A percentile compares a stretch with the other conserved stretches of the same genome.
Evolutionary conservation across 2,113 vertebrate species (phyloP).

Genomic region (Lampris megalopsis): DNA sequence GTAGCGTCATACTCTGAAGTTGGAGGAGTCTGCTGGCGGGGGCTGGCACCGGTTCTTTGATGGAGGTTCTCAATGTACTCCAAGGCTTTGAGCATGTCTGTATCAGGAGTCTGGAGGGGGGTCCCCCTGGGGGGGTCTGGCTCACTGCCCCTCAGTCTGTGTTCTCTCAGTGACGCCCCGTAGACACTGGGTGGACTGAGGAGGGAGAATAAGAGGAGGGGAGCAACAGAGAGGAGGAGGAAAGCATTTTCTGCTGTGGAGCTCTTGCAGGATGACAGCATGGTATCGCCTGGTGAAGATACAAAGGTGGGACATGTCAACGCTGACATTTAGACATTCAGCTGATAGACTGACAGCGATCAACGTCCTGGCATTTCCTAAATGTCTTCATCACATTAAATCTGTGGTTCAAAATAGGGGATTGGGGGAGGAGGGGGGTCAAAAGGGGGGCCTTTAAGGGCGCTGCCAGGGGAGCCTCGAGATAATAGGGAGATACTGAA

Average conservation of each 20-base stretch:
- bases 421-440: no score
- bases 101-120: conserved; percentile 81
- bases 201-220: conserved; percentile 79
- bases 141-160: conserved; percentile 86
- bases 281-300: conserved; percentile 83
- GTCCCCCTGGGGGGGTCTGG: conserved; percentile 75
- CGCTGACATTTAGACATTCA: conserved; percentile 50
- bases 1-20: conserved; percentile 70
- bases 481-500: not conserved
- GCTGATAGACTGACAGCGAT: conserved; percentile 31
- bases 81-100: conserved; percentile 94
- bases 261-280: conserved; percentile 79
- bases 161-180: conserved; percentile 87
- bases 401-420: conserved; percentile 5
- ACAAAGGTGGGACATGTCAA: conserved; percentile 58
- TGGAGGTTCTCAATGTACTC: conserved; percentile 93
- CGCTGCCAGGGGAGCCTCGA: no score
- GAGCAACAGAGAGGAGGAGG: conserved; percentile 76
- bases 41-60: conserved; percentile 80
- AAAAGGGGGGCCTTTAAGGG: no score
- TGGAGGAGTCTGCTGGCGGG: conserved; percentile 53
- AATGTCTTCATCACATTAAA: conserved; percentile 22
- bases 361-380: conserved; percentile 23
- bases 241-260: conserved; percentile 68
- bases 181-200: conserved; percentile 72